These are phyloP conservation scores for Gymnorhina tibicen DNA, from an alignment of 2,113 vertebrate genomes.

Conservation along the genomic window DNA sequence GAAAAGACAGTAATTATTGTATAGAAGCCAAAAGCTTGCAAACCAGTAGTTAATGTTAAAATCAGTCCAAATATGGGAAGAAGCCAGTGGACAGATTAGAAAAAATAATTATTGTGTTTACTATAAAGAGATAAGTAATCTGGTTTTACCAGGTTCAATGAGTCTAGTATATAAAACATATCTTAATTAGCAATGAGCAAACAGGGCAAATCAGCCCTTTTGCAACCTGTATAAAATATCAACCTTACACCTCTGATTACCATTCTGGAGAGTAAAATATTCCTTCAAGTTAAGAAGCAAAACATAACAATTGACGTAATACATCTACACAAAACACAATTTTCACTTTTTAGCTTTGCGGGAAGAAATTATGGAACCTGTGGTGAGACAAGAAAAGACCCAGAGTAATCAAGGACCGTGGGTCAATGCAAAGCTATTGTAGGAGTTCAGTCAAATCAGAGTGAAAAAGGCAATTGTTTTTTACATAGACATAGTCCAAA, in stretches of 20 bases:
- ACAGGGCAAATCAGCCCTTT: not conserved
- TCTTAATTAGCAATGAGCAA: not conserved
- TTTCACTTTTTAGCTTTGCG: not conserved
- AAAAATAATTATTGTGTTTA: not conserved
- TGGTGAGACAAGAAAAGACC: not conserved
- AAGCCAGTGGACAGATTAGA: not conserved
- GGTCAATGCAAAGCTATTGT: fast-evolving
- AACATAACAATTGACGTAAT: not conserved
- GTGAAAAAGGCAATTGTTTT: not conserved
- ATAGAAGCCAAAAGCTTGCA: not conserved
- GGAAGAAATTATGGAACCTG: not conserved
- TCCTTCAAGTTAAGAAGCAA: not conserved
- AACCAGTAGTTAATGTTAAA: not conserved
- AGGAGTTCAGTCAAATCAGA: not conserved
- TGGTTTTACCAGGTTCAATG: not conserved
- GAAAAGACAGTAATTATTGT: not conserved
- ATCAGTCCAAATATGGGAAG: not conserved
- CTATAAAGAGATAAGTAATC: not conserved
- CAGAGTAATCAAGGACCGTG: not conserved
- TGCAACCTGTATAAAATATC: not conserved
- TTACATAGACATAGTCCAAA: not conserved
- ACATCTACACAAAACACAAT: not conserved
- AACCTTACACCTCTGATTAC: not conserved
- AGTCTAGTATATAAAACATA: not conserved
- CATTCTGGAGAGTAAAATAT: not conserved